phyloP scores from a whole-genome alignment of 2,113 vertebrate genomes.

The Marmota flaviventris region DNA sequence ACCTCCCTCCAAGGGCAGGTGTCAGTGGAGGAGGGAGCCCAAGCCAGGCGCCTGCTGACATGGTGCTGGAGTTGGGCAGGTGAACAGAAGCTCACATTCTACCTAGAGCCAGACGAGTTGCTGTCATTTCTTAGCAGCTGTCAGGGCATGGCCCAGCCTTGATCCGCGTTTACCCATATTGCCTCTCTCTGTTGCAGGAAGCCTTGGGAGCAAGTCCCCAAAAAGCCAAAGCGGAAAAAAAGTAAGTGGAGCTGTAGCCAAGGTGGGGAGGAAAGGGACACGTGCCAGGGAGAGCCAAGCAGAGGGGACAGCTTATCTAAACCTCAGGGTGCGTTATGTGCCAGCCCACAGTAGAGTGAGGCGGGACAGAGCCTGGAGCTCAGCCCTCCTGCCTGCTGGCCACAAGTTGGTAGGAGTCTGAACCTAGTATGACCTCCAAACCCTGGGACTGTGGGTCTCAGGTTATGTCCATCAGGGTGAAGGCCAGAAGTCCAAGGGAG shows the following conservation, averaged over 20 bases:
- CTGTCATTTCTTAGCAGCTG: background rate
- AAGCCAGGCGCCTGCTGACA: background rate
- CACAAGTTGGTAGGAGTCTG: no score
- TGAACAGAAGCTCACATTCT: background rate
- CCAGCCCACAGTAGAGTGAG: background rate
- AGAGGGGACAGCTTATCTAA: conserved; percentile 16
- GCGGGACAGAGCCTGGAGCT: background rate
- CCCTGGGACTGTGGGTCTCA: background rate
- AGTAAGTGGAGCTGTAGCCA: conserved; percentile 78
- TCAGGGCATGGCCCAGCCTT: background rate
- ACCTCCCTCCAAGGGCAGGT: no score
- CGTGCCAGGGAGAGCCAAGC: background rate
- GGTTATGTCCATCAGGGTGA: background rate
- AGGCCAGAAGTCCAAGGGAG: background rate
- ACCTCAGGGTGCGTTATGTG: background rate
- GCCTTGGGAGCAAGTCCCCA: conserved; percentile 85
- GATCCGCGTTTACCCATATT: background rate
- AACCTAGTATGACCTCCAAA: background rate
- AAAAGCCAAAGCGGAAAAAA: conserved; percentile 85
- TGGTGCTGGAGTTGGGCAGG: background rate
- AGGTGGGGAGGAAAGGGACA: background rate
- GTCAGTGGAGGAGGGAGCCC: background rate
- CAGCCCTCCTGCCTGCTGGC: background rate
- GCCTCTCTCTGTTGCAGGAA: conserved; percentile 84
- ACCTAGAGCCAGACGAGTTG: background rate